These are phyloP conservation scores for Vannuccia rotundouncinata DNA, from an alignment of 2,888 invertebrate species.

Conservation along the genomic window DNA sequence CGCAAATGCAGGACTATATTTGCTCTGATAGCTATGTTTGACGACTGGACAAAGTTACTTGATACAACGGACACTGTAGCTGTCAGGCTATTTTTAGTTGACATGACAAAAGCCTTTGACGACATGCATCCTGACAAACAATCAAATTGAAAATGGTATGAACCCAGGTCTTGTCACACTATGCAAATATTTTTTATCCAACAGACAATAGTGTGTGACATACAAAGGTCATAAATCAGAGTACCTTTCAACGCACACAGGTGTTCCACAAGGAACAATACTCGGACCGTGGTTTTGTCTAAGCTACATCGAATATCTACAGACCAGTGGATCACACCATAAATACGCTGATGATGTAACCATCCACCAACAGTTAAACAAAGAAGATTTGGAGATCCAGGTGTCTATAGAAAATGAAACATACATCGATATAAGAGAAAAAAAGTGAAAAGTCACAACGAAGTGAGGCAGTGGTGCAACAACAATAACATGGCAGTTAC, in stretches of 20 bases:
- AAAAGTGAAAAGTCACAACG: neutral
- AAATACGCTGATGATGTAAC: conserved; percentile 8
- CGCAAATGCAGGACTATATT: conserved; percentile 13
- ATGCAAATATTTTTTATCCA: conserved; percentile 14
- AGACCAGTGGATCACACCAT: conserved; percentile 4
- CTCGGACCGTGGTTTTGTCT: conserved; percentile 7
- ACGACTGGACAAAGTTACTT: conserved; percentile 21
- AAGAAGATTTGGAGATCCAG: neutral
- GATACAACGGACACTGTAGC: conserved; percentile 21
- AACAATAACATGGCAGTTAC: conserved; percentile 23
- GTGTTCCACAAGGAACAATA: neutral
- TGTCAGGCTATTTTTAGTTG: conserved; percentile 24
- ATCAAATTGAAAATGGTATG: conserved; percentile 23
- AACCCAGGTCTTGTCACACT: conserved; percentile 19
- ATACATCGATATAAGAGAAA: neutral
- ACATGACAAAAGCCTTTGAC: conserved; percentile 15
- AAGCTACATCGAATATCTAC: conserved; percentile 11
- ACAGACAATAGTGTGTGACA: conserved; percentile 21
- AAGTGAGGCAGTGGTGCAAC: neutral
- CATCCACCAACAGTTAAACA: conserved; percentile 10
- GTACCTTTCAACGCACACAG: neutral
- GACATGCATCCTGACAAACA: conserved; percentile 20
- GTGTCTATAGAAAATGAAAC: neutral
- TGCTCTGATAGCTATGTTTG: conserved; percentile 26
- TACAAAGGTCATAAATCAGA: conserved; percentile 26